A percentile compares a stretch with the other conserved stretches of the same genome.
Evolutionary conservation across 2,113 vertebrate genomes (phyloP).

Genomic region (Nipponia nippon): DNA sequence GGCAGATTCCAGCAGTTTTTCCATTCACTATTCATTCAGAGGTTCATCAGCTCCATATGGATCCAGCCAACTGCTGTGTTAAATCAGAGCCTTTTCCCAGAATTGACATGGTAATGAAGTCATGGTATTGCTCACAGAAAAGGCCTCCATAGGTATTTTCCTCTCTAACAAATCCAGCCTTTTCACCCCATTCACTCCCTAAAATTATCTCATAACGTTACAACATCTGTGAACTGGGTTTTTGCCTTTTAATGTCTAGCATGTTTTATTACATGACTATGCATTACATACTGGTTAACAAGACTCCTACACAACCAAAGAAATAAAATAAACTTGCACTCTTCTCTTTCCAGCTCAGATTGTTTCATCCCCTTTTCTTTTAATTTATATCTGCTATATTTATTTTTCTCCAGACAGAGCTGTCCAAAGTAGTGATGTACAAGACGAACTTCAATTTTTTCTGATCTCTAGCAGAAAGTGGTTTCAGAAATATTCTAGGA

Average conservation of each 20-base stretch:
- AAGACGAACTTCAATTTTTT: neutral
- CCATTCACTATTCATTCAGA: constrained; percentile 96
- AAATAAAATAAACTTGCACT: constrained; percentile 36
- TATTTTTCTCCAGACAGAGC: neutral
- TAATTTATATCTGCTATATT: neutral
- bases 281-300: constrained; percentile 53
- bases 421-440: neutral
- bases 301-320: constrained; percentile 20
- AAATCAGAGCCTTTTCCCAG: constrained; percentile 82
- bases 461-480: neutral
- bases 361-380: neutral
- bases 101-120: constrained; percentile 98
- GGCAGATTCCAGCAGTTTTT: constrained; percentile 93
- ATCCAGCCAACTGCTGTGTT: constrained; percentile 89
- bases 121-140: constrained; percentile 75
- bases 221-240: constrained; percentile 80
- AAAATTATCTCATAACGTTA: constrained; percentile 81
- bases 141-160: constrained; percentile 76
- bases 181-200: constrained; percentile 76
- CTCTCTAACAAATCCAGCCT: constrained; percentile 75
- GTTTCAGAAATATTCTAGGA: neutral
- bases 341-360: neutral
- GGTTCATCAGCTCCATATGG: constrained; percentile 87
- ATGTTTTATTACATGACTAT: constrained; percentile 43
- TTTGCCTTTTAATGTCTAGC: constrained; percentile 68